Percentiles rank a stretch among this genome's conserved stretches.
Conservation (phyloP, 2,113 vertebrate species). For the Actenoides hombroni region DNA sequence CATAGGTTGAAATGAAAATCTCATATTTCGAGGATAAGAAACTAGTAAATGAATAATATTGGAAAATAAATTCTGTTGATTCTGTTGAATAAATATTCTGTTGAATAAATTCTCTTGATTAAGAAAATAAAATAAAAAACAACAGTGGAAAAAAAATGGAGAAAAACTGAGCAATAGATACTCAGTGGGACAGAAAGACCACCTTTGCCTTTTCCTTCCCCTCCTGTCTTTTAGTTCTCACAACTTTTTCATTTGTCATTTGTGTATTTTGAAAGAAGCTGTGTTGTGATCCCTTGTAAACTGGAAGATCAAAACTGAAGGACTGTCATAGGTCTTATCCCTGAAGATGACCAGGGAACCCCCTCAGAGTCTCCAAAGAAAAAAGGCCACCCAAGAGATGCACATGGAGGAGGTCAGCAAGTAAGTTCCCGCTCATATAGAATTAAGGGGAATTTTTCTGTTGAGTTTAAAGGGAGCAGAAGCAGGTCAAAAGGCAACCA, state of each 20-base stretch:
- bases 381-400: slow-evolving; percentile 3
- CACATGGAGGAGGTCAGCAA: neutral
- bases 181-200: neutral
- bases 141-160: neutral
- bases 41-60: neutral
- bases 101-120: neutral
- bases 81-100: too few species aligned
- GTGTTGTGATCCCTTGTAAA: neutral
- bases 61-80: neutral
- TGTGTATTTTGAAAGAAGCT: neutral
- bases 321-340: neutral
- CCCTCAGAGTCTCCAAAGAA: neutral
- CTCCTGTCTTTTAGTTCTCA: fast-evolving
- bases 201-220: neutral
- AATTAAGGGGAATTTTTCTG: slow-evolving; percentile 52
- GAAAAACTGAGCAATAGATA: neutral
- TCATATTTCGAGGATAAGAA: neutral
- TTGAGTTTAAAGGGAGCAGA: slow-evolving; percentile 15
- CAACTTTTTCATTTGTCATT: neutral
- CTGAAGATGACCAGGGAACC: neutral
- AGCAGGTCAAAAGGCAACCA: slow-evolving; percentile 15
- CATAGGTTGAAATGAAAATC: neutral
- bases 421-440: slow-evolving; percentile 3
- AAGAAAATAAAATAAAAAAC: neutral
- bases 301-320: neutral